These are phyloP conservation scores for Neotoma lepida DNA, from an alignment of 2,113 vertebrate genomes.

Conservation along the genomic window DNA sequence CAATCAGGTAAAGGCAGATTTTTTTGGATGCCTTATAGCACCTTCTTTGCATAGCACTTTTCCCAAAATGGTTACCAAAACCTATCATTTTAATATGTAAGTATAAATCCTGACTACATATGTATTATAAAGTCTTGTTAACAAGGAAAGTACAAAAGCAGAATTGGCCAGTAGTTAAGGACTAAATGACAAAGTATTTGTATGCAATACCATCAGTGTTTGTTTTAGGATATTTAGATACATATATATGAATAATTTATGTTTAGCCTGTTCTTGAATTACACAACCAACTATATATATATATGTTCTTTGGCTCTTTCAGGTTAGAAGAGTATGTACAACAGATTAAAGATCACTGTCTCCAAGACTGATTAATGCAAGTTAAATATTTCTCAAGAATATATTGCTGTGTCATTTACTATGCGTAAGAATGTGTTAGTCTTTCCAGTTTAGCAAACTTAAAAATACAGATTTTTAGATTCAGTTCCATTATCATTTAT, in stretches of 20 bases:
- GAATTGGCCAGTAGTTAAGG: neutral
- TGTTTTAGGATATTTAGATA: neutral
- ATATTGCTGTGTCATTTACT: neutral
- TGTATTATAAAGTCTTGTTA: neutral
- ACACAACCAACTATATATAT: neutral
- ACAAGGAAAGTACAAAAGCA: neutral
- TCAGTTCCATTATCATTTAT: conserved; percentile 32
- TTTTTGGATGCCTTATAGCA: neutral
- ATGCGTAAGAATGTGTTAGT: neutral
- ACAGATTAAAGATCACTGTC: neutral
- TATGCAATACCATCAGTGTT: neutral
- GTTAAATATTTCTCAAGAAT: conserved; percentile 21
- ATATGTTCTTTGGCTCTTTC: neutral
- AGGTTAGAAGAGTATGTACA: neutral
- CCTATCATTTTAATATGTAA: neutral
- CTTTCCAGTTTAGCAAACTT: conserved; percentile 15
- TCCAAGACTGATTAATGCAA: neutral
- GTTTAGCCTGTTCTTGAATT: conserved; percentile 3
- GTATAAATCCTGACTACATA: neutral
- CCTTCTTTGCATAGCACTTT: conserved; percentile 21
- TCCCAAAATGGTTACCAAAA: neutral
- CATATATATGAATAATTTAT: conserved; percentile 27
- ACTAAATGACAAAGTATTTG: conserved; percentile 16
- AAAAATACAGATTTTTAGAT: neutral
- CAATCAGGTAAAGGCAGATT: conserved; percentile 48